Base-by-base conservation (phyloP, 2,113 vertebrate genomes). In the Alligator sinensis region DNA sequence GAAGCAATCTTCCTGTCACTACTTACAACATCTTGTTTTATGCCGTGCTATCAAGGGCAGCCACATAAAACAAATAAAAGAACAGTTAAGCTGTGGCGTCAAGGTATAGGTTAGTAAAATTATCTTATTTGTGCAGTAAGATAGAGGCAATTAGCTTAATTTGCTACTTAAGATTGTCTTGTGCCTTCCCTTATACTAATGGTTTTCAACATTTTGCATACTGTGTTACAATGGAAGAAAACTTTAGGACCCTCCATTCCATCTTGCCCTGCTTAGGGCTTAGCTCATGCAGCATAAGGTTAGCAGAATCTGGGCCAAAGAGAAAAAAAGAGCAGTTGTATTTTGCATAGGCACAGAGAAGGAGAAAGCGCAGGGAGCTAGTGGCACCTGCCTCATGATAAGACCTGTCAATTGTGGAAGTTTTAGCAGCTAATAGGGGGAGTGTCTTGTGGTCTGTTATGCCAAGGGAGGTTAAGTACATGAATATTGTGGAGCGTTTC, bases 1-100 rank as follows among this genome's bases (percentile, higher is more conserved):
- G 62, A 72, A 72, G 34, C 15, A 74, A 12, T 89, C 62, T 75
- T 81, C 28, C 13, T 88, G 17, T 80, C 15, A 27, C 18, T 90
- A 75, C 15, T 84, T 89, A 77, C 2, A 5, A 84, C 72, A 62
- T 66, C n/a, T 77, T 82, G 21, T 82, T 91, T 88, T 54, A 78
- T 82, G 74, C 9, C 30, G 18, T 8, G 1, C 18, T 87, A 2
- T 72, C 24, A 4, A 24, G 58, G 34, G 21, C 0, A 0, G 77
- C 68, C 86, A 68, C 25, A 60, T 92, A 34, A 15, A 34, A 60
- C 0, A 1, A 95, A 25, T n/a, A 85, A 87, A 57, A 30, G 6
- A 38, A 12, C 3, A 74, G 3, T 59, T 64, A 59, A 17, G 21
- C 11, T 76, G 22, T 79, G 79, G 59, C 25, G 59, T 91, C 11